Base-by-base conservation (phyloP, 2,797 vertebrate genomes). In the Phylloscopus collybita region DNA sequence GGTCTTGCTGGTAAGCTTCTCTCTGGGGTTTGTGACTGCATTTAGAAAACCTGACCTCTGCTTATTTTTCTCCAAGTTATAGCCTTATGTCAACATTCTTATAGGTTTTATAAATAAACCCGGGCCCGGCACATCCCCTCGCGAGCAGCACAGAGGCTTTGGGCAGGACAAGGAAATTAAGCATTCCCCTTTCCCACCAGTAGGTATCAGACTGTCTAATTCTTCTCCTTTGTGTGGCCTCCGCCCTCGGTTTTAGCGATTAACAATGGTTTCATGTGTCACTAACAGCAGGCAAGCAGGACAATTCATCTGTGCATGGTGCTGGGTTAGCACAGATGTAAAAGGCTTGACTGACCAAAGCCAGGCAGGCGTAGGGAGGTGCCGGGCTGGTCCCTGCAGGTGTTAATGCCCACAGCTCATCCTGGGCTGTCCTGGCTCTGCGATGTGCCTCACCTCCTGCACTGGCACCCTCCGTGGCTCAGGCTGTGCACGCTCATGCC, bases 181-280 rank as follows among this genome's bases (percentile, higher is more conserved):
- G 75, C 32, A 11, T 66, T 94, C 81, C 74, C 74, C 64, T 89
- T 96, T 96, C 96, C 92, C 95, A 96, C 92, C 95, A 92, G 78
- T 2, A 89, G 92, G 6, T 73, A 91, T 40, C 86, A 76, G 86
- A 8, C 66, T 62, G 25, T 27, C 27, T 18, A 13, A 66, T 76
- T 89, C 40, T 66, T 50, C 69, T 50, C 53, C 12, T 13, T 60
- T 62, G 16, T 49, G 36, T 45, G 53, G 54, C 56, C 42, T 84
- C 30, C 7, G 5, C 40, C 16, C 73, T 44, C 13, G 42, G 29
- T 59, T 96, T 69, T 38, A 81, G 51, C 21, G 16, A 20, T 54
- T 38, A 18, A 61, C 54, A 15, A 3, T 21, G 15, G 19, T 0
- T 69, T 75, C 79, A 1, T 16, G 6, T 34, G 34, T 32, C 60